Evolutionary conservation across 2,797 vertebrate genomes (phyloP).

Genomic region (Phalloptychus januarius): DNA sequence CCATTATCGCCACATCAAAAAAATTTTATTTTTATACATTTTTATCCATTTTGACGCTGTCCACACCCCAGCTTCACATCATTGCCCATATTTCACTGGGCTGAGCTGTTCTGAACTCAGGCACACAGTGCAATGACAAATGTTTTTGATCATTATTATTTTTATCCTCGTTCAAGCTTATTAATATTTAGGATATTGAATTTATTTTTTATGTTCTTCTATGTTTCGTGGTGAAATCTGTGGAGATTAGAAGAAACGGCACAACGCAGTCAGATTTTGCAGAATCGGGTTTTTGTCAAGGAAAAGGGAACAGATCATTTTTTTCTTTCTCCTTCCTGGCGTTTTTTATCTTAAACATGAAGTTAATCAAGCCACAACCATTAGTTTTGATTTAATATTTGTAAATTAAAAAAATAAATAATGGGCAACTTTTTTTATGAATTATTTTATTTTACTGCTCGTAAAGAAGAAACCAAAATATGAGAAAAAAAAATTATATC

Average conservation of each 20-base stretch:
- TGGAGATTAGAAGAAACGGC: background rate
- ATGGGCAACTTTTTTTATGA: background rate
- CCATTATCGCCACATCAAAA: background rate
- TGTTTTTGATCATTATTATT: background rate
- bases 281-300: background rate
- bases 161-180: background rate
- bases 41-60: background rate
- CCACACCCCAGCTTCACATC: background rate
- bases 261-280: background rate
- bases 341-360: background rate
- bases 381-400: background rate
- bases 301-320: background rate
- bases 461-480: background rate
- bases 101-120: background rate
- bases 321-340: background rate
- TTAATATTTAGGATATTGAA: background rate
- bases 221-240: background rate
- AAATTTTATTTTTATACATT: background rate
- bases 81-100: background rate
- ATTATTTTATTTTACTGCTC: background rate
- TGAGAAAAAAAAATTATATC: constrained; percentile 9
- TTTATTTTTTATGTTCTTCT: background rate
- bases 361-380: background rate
- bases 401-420: background rate
- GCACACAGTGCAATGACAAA: background rate